Base-by-base conservation (phyloP, 37 sponge, comb jelly and placozoan species). In the Diacarnus erythraeanus region DNA sequence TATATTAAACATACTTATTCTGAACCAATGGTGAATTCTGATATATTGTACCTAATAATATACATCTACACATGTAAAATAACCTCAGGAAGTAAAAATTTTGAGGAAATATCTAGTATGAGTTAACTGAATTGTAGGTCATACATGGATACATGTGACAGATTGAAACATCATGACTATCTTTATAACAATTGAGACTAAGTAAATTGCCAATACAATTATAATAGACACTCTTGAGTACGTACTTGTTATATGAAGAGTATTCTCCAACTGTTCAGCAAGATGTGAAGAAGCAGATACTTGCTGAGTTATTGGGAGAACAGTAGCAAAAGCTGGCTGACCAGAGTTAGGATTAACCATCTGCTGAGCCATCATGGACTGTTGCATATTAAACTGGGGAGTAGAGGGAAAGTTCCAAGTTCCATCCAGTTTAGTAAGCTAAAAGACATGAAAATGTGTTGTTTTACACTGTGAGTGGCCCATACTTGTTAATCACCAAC, bases 211-310 rank as follows among this genome's bases (percentile, higher is more conserved):
- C n/a, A n/a, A n/a, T n/a, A n/a, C n/a, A n/a, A n/a, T n/a, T n/a
- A n/a, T n/a, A n/a, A n/a, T n/a, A n/a, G n/a, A n/a, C n/a, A n/a
- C n/a, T n/a, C n/a, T n/a, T n/a, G n/a, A n/a, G n/a, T n/a, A n/a
- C n/a, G n/a, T 68, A 33, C 69, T 42, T 10, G 71, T 8, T 3
- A 71, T 71, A 42, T 71, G 42, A 33, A 71, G 41, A 4, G 71
- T 4, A 15, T 44, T 75, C 59, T 84, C 71, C 70, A 84, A 27
- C 29, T 84, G 84, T 1, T 84, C 84, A 27, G 84, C 77, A 47
- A 83, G 75, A 29, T 83, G 83, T 1, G 1, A 3, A 3, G 36
- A 20, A n/a, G n/a, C n/a, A 41, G 23, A 12, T 22, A 40, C 12
- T 29, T 63, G 30, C 1, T 33, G 65, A 3, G 61, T 1, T 3